Evolutionary conservation across 2,113 vertebrate genomes (phyloP), one percentile per base, ranked within the genome.

Genomic region (Tympanuchus pallidicinctus): DNA sequence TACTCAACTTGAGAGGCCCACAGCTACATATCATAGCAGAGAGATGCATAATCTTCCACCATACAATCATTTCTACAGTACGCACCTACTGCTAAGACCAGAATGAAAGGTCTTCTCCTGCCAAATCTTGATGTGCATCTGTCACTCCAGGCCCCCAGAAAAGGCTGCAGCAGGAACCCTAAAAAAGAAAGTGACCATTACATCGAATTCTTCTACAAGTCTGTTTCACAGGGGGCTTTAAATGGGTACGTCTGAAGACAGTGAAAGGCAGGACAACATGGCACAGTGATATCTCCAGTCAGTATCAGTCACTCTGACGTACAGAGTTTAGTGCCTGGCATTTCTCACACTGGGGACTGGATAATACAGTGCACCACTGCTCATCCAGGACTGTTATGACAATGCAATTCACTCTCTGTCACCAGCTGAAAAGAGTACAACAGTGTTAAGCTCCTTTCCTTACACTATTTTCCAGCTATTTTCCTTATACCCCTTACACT

Each of bases 131-230:
- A 99, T 28, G 98, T 98, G 86, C 99, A 99, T 42, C 98, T 98
- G 96, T 99, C 99, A 95, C 99, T 99, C 99, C 99, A 99, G 5
- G 99, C 99, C 45, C 99, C 99, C 47, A 99, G 77, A 48, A 99
- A 97, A 77, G 99, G 99, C 97, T 99, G 99, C 84, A 99, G 98
- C 10, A 99, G 97, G 96, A 99, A 99, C 87, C 99, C 99, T 98
- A 96, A 90, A 40, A 79, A 98, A 93, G 95, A 5, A 25, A 69
- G 66, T 20, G 12, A 36, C 13, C 34, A 52, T 3, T 3, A 78
- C 27, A 30, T 16, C 16, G 42, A 36, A 21, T 77, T 92, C 57
- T 74, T 48, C 43, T 48, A 57, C 8, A n/a, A 54, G 66, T 5
- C 19, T 81, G 36, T 78, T 52, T 74, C 61, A 81, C 8, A 47